These are phyloP conservation scores for Rhopalosiphum padi DNA, from an alignment of 1,140 invertebrate genomes.

Conservation along the genomic window DNA sequence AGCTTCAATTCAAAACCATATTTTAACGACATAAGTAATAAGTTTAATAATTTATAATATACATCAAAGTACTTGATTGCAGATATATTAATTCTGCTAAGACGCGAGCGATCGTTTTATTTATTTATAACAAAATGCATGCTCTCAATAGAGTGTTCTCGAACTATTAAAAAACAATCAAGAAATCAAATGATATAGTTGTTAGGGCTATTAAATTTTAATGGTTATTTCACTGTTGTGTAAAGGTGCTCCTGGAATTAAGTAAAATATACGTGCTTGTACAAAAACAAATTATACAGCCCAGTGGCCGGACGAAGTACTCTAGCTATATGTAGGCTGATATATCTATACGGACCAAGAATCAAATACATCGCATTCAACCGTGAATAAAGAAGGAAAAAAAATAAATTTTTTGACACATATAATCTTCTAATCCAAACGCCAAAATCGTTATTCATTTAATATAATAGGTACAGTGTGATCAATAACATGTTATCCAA, in stretches of 20 bases:
- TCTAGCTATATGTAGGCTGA: background rate
- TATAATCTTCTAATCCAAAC: background rate
- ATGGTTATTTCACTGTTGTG: conserved; percentile 43
- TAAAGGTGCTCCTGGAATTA: conserved; percentile 47
- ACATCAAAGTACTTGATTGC: background rate
- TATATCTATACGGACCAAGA: background rate
- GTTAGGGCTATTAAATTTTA: conserved; percentile 42
- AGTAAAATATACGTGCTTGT: conserved; percentile 12
- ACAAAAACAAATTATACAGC: conserved; percentile 42
- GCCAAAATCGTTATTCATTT: background rate
- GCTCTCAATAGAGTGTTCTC: background rate
- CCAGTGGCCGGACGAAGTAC: background rate
- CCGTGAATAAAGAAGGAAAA: background rate
- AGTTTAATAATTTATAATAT: background rate
- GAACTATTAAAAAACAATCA: conserved; percentile 52
- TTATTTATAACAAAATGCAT: conserved; percentile 7
- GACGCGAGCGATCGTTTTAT: background rate
- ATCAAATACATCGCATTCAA: background rate
- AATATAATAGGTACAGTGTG: background rate
- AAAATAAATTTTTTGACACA: conserved; percentile 18
- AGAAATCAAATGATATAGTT: conserved; percentile 39
- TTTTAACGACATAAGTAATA: background rate
- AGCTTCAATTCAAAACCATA: background rate
- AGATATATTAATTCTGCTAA: background rate
- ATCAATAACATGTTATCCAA: conserved; percentile 30